These are phyloP conservation scores for Eupristina koningsbergeri DNA, from an alignment of 1,140 invertebrate species.

Conservation along the genomic window DNA sequence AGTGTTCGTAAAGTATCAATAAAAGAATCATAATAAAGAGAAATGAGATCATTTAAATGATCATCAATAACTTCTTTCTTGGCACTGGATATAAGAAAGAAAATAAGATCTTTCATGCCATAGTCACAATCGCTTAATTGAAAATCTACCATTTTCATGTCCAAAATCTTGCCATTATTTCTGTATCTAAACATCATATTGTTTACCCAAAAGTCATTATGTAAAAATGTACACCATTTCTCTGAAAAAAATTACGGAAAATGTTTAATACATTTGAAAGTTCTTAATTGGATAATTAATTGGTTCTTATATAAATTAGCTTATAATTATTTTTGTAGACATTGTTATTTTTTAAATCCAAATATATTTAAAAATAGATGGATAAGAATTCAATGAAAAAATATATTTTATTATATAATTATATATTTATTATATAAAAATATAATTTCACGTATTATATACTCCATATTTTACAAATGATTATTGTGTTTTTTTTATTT, in stretches of 20 bases:
- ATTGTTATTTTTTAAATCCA: too few species aligned
- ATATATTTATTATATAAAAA: too few species aligned
- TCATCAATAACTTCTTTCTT: constrained; percentile 72
- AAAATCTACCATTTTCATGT: constrained; percentile 79
- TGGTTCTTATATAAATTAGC: too few species aligned
- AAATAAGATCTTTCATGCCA: constrained; percentile 76
- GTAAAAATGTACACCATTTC: constrained; percentile 73
- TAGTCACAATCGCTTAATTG: constrained; percentile 75
- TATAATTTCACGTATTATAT: too few species aligned
- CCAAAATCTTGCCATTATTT: constrained; percentile 63
- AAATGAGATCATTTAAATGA: constrained; percentile 72
- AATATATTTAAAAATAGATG: too few species aligned
- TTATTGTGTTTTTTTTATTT: too few species aligned
- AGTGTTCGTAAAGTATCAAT: constrained; percentile 64
- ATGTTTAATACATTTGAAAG: not conserved
- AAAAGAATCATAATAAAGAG: constrained; percentile 75
- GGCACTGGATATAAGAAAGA: constrained; percentile 77
- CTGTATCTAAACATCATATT: constrained; percentile 76
- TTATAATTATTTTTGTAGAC: too few species aligned
- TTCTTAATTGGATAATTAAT: not conserved
- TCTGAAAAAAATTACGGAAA: constrained; percentile 54
- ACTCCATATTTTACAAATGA: too few species aligned
- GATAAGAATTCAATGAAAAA: too few species aligned
- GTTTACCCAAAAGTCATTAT: constrained; percentile 79
- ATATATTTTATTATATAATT: too few species aligned